A percentile compares a stretch with the other conserved stretches of the same genome.
Evolutionary conservation across 2,797 vertebrate species (phyloP).

Genomic region (Gadopsis bispinosus): DNA sequence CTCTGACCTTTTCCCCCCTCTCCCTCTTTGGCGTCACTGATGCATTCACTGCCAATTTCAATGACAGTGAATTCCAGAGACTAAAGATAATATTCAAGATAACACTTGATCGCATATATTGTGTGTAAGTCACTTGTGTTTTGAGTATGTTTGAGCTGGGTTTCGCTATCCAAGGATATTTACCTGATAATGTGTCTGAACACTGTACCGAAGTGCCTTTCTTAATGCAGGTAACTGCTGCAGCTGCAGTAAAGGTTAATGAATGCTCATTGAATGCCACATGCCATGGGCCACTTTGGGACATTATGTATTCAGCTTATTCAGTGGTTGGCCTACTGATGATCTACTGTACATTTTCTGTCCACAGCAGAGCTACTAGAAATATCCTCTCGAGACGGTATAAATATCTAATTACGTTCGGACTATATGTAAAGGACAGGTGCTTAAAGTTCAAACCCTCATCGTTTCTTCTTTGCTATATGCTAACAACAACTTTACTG

Average conservation of each 20-base stretch:
- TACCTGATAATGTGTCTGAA: constrained; percentile 51
- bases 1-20: constrained; percentile 72
- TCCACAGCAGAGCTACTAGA: constrained; percentile 43
- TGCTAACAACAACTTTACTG: constrained; percentile 20
- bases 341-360: constrained; percentile 70
- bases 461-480: constrained; percentile 8
- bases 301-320: constrained; percentile 76
- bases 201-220: constrained; percentile 39
- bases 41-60: constrained; percentile 49
- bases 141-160: constrained; percentile 25
- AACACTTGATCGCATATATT: constrained; percentile 8
- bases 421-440: constrained; percentile 57
- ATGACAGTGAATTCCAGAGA: constrained; percentile 18
- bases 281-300: constrained; percentile 64
- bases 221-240: constrained; percentile 68
- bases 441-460: constrained; percentile 45
- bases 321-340: constrained; percentile 57
- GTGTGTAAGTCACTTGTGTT: constrained; percentile 17
- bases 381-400: constrained; percentile 60
- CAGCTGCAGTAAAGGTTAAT: constrained; percentile 79
- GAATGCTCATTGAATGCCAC: constrained; percentile 81
- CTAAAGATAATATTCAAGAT: constrained; percentile 18
- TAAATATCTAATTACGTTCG: constrained; percentile 74
- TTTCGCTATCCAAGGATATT: constrained; percentile 30
- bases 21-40: constrained; percentile 38